Conservation (phyloP, 2,888 invertebrate genomes). For the Pemphredon lugubris region DNA sequence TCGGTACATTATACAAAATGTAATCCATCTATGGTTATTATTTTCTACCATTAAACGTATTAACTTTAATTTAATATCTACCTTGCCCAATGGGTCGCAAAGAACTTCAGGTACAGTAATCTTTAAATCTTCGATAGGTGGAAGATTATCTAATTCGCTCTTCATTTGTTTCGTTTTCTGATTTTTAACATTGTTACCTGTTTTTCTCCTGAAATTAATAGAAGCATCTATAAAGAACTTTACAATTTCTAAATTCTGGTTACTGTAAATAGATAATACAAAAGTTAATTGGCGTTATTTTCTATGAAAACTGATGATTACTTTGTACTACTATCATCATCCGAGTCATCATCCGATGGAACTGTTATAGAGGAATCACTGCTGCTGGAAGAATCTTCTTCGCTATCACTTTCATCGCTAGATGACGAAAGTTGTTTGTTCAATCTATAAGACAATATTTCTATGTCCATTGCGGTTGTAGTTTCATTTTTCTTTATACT, state of each 20-base stretch:
- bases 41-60: too few relatives aligned
- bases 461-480: background rate
- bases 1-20: slow-evolving; percentile 8
- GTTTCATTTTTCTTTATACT: background rate
- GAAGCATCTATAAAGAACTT: slow-evolving; percentile 8
- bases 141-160: slow-evolving; percentile 88
- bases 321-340: slow-evolving; percentile 43
- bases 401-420: slow-evolving; percentile 58
- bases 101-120: slow-evolving; percentile 90
- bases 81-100: slow-evolving; percentile 88
- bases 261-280: background rate
- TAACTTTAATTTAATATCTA: slow-evolving; percentile 73
- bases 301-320: slow-evolving; percentile 18
- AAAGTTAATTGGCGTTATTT: too few relatives aligned
- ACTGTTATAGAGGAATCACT: slow-evolving; percentile 41
- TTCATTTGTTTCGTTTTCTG: slow-evolving; percentile 39
- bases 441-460: slow-evolving; percentile 38
- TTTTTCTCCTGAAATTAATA: slow-evolving; percentile 37
- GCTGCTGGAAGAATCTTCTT: slow-evolving; percentile 51
- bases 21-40: too few relatives aligned
- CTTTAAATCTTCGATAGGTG: slow-evolving; percentile 90
- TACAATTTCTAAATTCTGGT: background rate
- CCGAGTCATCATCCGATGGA: slow-evolving; percentile 25
- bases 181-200: background rate
- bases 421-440: slow-evolving; percentile 62